phyloP scores from a whole-genome alignment of 2,113 vertebrate species.

The Hemichromis elongatus region DNA sequence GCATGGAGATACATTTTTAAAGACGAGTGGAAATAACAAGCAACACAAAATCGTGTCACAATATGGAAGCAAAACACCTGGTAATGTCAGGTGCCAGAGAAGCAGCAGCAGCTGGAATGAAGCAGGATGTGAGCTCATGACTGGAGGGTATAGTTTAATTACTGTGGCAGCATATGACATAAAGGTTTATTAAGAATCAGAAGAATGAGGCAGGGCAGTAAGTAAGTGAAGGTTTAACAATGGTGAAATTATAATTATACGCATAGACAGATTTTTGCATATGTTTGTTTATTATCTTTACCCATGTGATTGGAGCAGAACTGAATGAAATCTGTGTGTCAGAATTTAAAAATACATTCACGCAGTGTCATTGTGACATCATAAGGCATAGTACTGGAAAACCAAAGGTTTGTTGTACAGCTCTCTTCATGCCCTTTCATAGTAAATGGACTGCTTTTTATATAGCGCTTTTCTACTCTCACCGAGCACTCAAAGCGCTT shows the following conservation, averaged over 20 bases:
- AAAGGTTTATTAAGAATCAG: not conserved
- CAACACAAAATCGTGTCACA: not conserved
- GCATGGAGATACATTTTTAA: not conserved
- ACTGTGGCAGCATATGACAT: slow-evolving; percentile 5
- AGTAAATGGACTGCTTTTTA: too few relatives aligned
- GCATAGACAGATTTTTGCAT: not conserved
- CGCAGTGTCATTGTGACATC: not conserved
- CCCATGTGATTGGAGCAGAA: not conserved
- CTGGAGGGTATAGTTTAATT: not conserved
- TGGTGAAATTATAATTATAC: not conserved
- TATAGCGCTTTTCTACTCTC: too few relatives aligned
- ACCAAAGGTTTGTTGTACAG: not conserved
- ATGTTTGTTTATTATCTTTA: not conserved
- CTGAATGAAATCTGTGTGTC: not conserved
- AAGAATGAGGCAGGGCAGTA: not conserved
- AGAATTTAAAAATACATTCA: not conserved
- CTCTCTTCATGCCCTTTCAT: not conserved
- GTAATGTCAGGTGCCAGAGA: not conserved
- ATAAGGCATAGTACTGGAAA: not conserved
- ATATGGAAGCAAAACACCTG: slow-evolving; percentile 13
- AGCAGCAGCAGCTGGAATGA: slow-evolving; percentile 4
- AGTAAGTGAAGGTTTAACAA: not conserved
- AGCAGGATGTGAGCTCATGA: not conserved
- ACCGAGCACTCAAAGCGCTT: too few relatives aligned
- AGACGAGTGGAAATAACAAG: not conserved